phyloP scores from a whole-genome alignment of 2,888 invertebrate species.

The Sthenelais limicola region DNA sequence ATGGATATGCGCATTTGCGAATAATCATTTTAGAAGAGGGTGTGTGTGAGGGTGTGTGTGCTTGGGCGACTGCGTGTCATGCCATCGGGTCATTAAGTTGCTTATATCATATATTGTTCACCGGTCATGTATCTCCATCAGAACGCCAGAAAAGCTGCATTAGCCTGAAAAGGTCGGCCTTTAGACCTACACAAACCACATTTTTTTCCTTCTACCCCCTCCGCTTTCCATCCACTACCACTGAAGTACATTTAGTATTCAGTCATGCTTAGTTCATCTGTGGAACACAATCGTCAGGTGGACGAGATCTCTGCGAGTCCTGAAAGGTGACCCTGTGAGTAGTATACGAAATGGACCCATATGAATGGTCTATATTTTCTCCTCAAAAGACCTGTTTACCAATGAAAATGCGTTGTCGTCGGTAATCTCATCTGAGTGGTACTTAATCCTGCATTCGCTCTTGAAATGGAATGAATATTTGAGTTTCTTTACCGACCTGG shows the following conservation, averaged over 20 bases:
- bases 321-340: background rate
- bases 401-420: too few relatives aligned
- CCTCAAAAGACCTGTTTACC: conserved; percentile 27
- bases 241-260: background rate
- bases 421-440: too few relatives aligned
- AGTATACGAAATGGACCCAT: conserved; percentile 24
- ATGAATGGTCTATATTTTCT: conserved; percentile 28
- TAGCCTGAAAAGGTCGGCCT: conserved; percentile 31
- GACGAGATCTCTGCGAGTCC: background rate
- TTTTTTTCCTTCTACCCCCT: conserved; percentile 21
- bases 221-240: background rate
- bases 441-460: too few relatives aligned
- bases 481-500: too few relatives aligned
- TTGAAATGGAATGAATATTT: too few relatives aligned
- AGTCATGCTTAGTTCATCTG: conserved; percentile 32
- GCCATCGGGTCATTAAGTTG: conserved; percentile 39
- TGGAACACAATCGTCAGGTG: background rate
- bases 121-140: conserved; percentile 36
- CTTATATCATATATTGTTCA: conserved; percentile 37
- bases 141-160: conserved; percentile 26
- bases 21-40: conserved; percentile 38
- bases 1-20: conserved; percentile 38
- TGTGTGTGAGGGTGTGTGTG: background rate
- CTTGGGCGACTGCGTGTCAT: conserved; percentile 30
- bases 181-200: conserved; percentile 1